Conservation (phyloP, 2,888 invertebrate genomes). For the Drosophila basisetae region DNA sequence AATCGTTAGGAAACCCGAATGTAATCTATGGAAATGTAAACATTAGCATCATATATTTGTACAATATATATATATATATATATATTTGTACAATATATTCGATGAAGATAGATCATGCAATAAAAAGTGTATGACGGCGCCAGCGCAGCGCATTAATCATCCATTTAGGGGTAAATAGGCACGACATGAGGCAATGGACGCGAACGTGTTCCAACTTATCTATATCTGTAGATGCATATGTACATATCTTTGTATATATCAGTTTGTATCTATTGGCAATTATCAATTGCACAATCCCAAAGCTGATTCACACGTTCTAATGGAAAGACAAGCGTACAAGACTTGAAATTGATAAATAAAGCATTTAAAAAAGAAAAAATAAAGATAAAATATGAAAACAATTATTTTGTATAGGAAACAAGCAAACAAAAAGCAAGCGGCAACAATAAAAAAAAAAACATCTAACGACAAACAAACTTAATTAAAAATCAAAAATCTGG, state of each 20-base stretch:
- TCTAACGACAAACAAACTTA: slow-evolving; percentile 48
- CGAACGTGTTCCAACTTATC: slow-evolving; percentile 33
- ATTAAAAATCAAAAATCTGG: slow-evolving; percentile 64
- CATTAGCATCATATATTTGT: neutral
- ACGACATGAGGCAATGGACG: slow-evolving; percentile 5
- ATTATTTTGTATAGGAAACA: slow-evolving; percentile 38
- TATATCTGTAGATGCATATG: slow-evolving; percentile 16
- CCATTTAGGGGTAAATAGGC: slow-evolving; percentile 14
- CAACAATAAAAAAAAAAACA: slow-evolving; percentile 10
- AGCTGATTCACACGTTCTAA: slow-evolving; percentile 62
- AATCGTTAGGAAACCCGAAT: neutral
- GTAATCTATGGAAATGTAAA: neutral
- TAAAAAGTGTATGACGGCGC: slow-evolving; percentile 62
- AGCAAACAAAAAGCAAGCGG: slow-evolving; percentile 6
- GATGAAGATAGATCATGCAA: slow-evolving; percentile 52
- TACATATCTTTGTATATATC: slow-evolving; percentile 10
- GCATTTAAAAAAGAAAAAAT: neutral
- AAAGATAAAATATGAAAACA: slow-evolving; percentile 25
- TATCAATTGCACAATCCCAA: slow-evolving; percentile 47
- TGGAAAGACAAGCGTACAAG: slow-evolving; percentile 15
- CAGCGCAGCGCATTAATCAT: slow-evolving; percentile 49
- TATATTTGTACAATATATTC: neutral
- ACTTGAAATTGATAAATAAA: slow-evolving; percentile 18
- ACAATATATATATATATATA: neutral
- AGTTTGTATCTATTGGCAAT: slow-evolving; percentile 25